phyloP scores from a whole-genome alignment of 2,797 vertebrate genomes.

The Bradypodion pumilum region DNA sequence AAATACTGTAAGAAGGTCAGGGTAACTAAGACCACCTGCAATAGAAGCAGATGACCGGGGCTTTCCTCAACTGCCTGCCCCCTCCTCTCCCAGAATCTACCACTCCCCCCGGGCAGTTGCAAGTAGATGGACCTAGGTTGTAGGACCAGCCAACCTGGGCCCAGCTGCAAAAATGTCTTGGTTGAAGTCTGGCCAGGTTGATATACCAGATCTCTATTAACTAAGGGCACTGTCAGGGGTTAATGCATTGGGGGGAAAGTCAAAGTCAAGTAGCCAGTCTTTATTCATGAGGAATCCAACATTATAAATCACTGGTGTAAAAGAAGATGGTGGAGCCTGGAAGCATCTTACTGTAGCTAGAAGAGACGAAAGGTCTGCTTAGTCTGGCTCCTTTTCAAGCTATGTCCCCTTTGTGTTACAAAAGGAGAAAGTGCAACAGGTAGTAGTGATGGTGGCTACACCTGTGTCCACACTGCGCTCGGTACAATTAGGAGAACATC shows the following conservation, averaged over 20 bases:
- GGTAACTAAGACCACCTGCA: too few species aligned
- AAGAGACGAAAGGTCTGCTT: conserved; percentile 27
- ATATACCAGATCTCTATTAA: background rate
- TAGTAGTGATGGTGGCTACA: background rate
- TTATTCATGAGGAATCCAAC: background rate
- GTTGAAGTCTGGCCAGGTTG: background rate
- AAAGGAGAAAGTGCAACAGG: conserved; percentile 51
- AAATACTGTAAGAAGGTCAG: too few species aligned
- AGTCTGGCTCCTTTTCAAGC: conserved; percentile 51
- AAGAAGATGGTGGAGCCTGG: background rate
- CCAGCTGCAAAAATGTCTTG: too few species aligned
- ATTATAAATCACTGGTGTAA: background rate
- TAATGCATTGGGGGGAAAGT: background rate
- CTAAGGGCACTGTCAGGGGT: too few species aligned
- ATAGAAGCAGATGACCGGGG: too few species aligned
- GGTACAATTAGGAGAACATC: conserved; percentile 48
- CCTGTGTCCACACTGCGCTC: conserved; percentile 31
- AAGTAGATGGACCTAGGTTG: too few species aligned
- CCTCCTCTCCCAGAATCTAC: too few species aligned
- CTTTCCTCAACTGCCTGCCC: too few species aligned
- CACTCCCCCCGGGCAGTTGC: too few species aligned
- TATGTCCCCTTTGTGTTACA: conserved; percentile 61
- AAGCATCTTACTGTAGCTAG: background rate
- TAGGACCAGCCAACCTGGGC: too few species aligned
- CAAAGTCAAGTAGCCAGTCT: background rate